A percentile compares a stretch with the other conserved stretches of the same genome.
phyloP scores from a whole-genome alignment of 1,140 invertebrate species.

The Lasaia peninsularis region DNA sequence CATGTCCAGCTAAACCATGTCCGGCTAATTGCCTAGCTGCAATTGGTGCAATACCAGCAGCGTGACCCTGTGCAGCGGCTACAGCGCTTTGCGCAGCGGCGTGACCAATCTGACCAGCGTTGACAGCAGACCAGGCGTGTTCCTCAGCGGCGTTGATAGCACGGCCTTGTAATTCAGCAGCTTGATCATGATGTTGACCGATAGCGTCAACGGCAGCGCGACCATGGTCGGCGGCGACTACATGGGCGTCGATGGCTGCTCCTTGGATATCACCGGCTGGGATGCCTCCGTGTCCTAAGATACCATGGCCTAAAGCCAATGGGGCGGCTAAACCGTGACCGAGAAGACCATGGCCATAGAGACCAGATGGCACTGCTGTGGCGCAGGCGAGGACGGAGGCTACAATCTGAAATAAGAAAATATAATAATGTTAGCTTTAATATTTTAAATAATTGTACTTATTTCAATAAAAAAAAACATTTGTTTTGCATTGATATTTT shows the following conservation, averaged over 20 bases:
- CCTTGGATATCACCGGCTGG: slow-evolving; percentile 44
- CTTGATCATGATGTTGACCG: slow-evolving; percentile 74
- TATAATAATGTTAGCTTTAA: too few species aligned
- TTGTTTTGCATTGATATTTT: too few species aligned
- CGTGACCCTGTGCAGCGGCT: slow-evolving; percentile 62
- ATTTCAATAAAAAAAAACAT: too few species aligned
- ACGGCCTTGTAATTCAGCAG: slow-evolving; percentile 75
- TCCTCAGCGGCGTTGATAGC: slow-evolving; percentile 76
- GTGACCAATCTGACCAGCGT: slow-evolving; percentile 72
- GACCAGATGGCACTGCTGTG: slow-evolving; percentile 46
- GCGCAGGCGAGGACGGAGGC: slow-evolving; percentile 54
- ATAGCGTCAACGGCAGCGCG: slow-evolving; percentile 49
- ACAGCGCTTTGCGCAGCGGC: slow-evolving; percentile 42
- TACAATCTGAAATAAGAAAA: slow-evolving; percentile 43
- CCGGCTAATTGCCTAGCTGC: slow-evolving; percentile 26
- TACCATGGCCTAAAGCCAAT: slow-evolving; percentile 37
- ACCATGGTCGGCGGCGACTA: slow-evolving; percentile 45
- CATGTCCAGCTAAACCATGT: slow-evolving; percentile 24
- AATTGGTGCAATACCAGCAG: slow-evolving; percentile 54
- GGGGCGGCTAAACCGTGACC: slow-evolving; percentile 42
- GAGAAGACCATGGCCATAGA: slow-evolving; percentile 41
- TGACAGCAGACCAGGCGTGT: slow-evolving; percentile 67
- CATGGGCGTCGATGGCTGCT: slow-evolving; percentile 53
- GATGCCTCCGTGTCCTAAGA: slow-evolving; percentile 40
- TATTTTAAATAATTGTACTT: too few species aligned